A percentile compares a stretch with the other conserved stretches of the same genome.
These are phyloP conservation scores for Malacoctenus gilli DNA, from an alignment of 2,797 vertebrate species.

Conservation along the genomic window DNA sequence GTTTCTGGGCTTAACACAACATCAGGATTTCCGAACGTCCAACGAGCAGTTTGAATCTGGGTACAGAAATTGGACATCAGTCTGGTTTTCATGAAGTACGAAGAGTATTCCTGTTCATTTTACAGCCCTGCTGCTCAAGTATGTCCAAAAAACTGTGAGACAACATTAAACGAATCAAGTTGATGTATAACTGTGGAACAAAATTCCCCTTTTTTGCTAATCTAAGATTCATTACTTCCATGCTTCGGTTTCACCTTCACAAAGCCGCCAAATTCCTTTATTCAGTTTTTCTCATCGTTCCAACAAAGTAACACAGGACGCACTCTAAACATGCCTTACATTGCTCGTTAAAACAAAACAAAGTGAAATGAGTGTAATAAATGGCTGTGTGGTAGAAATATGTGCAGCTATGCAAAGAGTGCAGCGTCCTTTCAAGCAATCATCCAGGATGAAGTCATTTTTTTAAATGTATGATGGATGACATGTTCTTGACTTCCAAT, in stretches of 20 bases:
- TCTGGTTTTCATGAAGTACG: neutral
- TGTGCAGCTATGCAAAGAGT: constrained; percentile 26
- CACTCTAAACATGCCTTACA: constrained; percentile 36
- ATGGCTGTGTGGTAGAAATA: constrained; percentile 31
- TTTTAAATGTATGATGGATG: constrained; percentile 64
- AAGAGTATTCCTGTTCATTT: constrained; percentile 2
- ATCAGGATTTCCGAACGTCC: no score
- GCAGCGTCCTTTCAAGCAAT: constrained; percentile 37
- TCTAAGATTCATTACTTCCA: constrained; percentile 18
- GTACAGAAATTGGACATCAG: neutral
- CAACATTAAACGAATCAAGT: constrained; percentile 4
- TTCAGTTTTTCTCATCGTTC: constrained; percentile 17
- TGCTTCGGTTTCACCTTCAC: constrained; percentile 17
- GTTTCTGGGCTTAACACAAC: no score
- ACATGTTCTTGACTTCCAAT: constrained; percentile 58
- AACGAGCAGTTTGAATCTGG: neutral
- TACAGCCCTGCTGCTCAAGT: neutral
- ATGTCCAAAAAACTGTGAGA: constrained; percentile 5
- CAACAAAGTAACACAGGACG: constrained; percentile 30
- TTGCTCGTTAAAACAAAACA: constrained; percentile 43
- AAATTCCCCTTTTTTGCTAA: constrained; percentile 23
- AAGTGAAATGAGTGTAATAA: constrained; percentile 41
- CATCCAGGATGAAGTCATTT: constrained; percentile 58
- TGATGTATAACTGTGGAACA: constrained; percentile 12
- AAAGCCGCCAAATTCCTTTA: no score